Evolutionary conservation across 2,113 vertebrate species (phyloP), one percentile per base, ranked within the genome.

Genomic region (Barbus barbus): DNA sequence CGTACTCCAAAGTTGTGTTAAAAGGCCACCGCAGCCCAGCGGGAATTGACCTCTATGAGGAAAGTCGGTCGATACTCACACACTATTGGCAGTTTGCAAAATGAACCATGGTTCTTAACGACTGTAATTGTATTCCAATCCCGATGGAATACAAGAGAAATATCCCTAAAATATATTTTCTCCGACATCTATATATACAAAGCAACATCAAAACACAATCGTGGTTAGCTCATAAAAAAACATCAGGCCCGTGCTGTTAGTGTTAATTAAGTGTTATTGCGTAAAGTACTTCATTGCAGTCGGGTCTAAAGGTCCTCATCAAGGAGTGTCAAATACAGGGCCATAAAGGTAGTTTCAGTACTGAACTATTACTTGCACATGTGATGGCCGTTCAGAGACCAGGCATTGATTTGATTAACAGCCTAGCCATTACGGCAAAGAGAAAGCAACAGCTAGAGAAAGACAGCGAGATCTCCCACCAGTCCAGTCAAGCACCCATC

Each of bases 371-470:
- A 82, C 76, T 82, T 82, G 73, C 38, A 60, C 16, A 12, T 56
- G 11, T 72, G 61, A 65, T 56, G 81, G 28, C 7, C 20, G 46
- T 67, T 26, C 78, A 84, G 60, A 82, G 53, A 82, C 65, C 71
- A 78, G 75, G 36, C 78, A 83, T 67, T 83, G 67, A 86, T 83
- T 81, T 84, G 58, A 88, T 89, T 88, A 86, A 84, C 61, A 76
- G 73, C 33, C 81, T 60, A 65, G 79, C 53, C 79, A 79, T 74
- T 85, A 80, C 84, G 67, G 61, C 51, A 78, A 24, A 72, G 60
- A 78, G 22, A 80, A 16, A 46, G 6, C 12, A 22, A 65, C 41
- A 63, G 48, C 31, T 9, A 53, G 9, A 73, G 53, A 41, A 9
- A 9, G 38, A n/a, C n/a, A 41, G 38, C 2, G 26, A 67, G 56